These are phyloP conservation scores for Luscinia luscinia DNA, from an alignment of 2,797 vertebrate genomes.

Conservation along the genomic window DNA sequence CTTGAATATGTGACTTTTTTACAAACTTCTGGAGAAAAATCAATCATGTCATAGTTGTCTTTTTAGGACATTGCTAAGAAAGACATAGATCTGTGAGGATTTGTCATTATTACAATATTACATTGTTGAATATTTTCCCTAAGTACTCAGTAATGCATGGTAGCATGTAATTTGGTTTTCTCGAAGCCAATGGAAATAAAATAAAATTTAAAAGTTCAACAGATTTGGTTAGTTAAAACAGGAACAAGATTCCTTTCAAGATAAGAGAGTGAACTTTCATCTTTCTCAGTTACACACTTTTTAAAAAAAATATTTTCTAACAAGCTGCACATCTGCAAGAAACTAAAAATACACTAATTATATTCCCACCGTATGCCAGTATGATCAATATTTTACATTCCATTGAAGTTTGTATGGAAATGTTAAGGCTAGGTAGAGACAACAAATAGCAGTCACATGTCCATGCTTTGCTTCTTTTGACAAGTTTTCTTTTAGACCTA, in stretches of 20 bases:
- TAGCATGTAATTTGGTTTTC: neutral
- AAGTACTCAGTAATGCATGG: neutral
- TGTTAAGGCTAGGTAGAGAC: fast-evolving
- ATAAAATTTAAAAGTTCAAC: neutral
- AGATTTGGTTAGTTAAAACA: neutral
- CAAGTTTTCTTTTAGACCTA: neutral
- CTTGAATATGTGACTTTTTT: neutral
- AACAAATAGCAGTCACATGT: neutral
- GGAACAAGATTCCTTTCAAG: neutral
- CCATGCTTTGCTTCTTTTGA: neutral
- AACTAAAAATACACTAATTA: neutral
- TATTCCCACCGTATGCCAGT: neutral
- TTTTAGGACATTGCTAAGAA: neutral
- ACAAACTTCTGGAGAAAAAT: neutral
- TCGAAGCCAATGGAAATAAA: neutral
- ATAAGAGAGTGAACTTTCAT: neutral
- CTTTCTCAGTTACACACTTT: neutral
- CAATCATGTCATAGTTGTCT: neutral
- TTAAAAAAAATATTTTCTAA: neutral
- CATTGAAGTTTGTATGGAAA: neutral
- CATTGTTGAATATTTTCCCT: neutral
- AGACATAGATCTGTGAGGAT: neutral
- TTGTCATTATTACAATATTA: neutral
- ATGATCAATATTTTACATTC: neutral
- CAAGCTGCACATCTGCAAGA: neutral